Evolutionary conservation across 2,113 vertebrate species (phyloP), one percentile per base, ranked within the genome.

Genomic region (Epinephelus lanceolatus): DNA sequence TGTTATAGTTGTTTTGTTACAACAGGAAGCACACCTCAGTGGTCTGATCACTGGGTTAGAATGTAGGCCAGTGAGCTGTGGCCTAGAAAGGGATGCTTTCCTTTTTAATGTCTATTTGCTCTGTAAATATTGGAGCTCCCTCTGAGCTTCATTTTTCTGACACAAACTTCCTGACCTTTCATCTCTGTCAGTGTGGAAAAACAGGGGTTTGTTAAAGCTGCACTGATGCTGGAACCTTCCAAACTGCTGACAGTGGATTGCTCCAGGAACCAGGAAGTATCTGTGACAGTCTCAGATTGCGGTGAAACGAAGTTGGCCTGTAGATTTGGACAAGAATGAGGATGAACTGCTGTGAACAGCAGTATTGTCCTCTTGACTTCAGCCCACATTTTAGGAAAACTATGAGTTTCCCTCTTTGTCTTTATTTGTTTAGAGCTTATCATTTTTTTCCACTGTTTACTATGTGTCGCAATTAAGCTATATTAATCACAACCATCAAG

Each of bases 191-290:
- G 2, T 66, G 63, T 61, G 61, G 56, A 63, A 77, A 76, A 81
- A 63, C 57, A 66, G 51, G 30, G 47, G 21, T 25, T 23, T n/a
- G 14, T 60, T 5, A 40, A 30, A 47, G 66, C 33, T 9, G 71
- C 19, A 18, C 18, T 21, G 30, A 63, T 37, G 25, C 53, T 53
- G 57, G 2, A 53, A 62, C 52, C 27, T 61, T 11, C 15, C 42
- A 86, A 88, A 89, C 42, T 86, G 87, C 89, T 91, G 86, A 86
- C 71, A 17, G 37, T 7, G 71, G 40, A 52, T 56, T 11, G 21
- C 49, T 57, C 17, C 88, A 87, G 86, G 85, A 90, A 93, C 73
- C 65, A 79, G 89, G 87, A 92, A 89, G 70, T 76, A 40, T 80
- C 77, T 87, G 76, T 17, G 30, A 45, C 57, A 6, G 30, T 37